Conservation (phyloP, 2,888 invertebrate species). For the Ornithoptera priamus region DNA sequence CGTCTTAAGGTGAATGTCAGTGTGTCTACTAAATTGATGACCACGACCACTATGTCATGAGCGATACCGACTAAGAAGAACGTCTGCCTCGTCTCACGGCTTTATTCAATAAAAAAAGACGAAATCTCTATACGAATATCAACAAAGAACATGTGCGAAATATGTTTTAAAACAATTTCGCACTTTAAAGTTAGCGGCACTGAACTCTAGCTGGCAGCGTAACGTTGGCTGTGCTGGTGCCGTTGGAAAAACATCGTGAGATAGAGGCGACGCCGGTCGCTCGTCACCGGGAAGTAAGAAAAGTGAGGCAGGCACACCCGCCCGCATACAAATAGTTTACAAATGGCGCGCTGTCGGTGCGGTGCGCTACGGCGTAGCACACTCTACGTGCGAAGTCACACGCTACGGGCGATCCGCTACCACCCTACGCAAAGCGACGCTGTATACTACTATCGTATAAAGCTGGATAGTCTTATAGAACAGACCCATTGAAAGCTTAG, state of each 20-base stretch:
- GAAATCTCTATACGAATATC: no score
- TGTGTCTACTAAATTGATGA: no score
- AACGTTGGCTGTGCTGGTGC: constrained; percentile 29
- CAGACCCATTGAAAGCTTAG: no score
- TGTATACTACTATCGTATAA: no score
- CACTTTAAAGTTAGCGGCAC: constrained; percentile 15
- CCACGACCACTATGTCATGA: no score
- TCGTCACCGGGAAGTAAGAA: constrained; percentile 74
- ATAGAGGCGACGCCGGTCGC: constrained; percentile 50
- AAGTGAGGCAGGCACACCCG: constrained; percentile 66
- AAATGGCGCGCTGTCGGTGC: constrained; percentile 66
- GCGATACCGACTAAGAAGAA: no score
- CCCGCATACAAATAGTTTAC: constrained; percentile 81
- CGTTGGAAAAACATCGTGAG: constrained; percentile 43
- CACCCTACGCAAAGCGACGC: no score
- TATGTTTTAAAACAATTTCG: constrained; percentile 11
- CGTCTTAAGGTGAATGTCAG: no score
- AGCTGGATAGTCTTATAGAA: no score
- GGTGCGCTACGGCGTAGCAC: constrained; percentile 45
- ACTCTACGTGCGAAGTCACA: constrained; percentile 24
- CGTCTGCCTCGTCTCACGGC: no score
- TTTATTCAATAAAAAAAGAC: no score
- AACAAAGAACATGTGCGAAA: background rate
- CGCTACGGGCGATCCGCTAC: constrained; percentile 7
- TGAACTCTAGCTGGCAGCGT: constrained; percentile 31